A percentile compares a stretch with the other conserved stretches of the same genome.
These are phyloP conservation scores for Heterodera carotae DNA, from an alignment of 1,140 invertebrate genomes.

Conservation along the genomic window DNA sequence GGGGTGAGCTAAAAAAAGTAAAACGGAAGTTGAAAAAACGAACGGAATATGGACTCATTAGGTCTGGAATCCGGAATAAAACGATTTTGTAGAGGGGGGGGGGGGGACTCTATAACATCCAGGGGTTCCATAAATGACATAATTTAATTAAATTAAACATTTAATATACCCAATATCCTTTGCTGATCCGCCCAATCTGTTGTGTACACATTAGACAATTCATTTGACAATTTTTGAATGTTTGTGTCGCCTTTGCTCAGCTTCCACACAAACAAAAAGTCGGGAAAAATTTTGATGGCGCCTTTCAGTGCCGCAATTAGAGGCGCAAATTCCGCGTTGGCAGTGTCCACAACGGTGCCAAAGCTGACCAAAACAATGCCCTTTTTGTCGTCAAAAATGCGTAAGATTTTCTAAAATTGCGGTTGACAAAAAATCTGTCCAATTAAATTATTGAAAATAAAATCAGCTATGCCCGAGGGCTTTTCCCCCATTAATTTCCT, in stretches of 20 bases:
- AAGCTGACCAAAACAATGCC: slow-evolving; percentile 1
- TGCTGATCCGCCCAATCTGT: slow-evolving; percentile 28
- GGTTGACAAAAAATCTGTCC: too few relatives aligned
- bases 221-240: not conserved
- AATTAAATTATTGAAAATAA: too few relatives aligned
- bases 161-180: slow-evolving; percentile 1
- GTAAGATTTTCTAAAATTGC: not conserved
- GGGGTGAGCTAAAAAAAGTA: slow-evolving; percentile 30
- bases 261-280: slow-evolving; percentile 45
- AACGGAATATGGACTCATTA: too few relatives aligned
- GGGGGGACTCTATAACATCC: too few relatives aligned
- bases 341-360: not conserved
- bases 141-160: too few relatives aligned
- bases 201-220: slow-evolving; percentile 11
- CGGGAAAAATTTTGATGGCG: slow-evolving; percentile 40
- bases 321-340: not conserved
- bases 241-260: slow-evolving; percentile 5
- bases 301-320: slow-evolving; percentile 24
- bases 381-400: not conserved
- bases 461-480: too few relatives aligned
- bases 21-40: too few relatives aligned
- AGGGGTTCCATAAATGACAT: too few relatives aligned
- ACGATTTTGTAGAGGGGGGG: too few relatives aligned
- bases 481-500: too few relatives aligned
- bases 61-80: too few relatives aligned